phyloP scores from a whole-genome alignment of 1,140 invertebrate species.

The Polyergus mexicanus region DNA sequence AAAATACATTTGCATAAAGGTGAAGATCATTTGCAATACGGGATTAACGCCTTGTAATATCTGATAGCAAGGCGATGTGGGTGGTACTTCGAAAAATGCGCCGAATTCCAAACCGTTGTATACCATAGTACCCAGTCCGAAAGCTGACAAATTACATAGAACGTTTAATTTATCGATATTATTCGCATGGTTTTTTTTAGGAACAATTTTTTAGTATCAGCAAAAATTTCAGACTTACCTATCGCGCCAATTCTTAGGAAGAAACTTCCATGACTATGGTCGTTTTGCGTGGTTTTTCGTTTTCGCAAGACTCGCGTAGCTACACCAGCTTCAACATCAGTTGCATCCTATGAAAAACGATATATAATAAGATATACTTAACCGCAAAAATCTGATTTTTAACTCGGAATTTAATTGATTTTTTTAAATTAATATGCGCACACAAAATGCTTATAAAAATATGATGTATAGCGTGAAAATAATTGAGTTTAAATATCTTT shows the following conservation, averaged over 20 bases:
- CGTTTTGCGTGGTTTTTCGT: slow-evolving; percentile 96
- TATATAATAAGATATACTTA: neutral
- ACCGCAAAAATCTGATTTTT: neutral
- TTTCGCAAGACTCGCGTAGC: slow-evolving; percentile 90
- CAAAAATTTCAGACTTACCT: slow-evolving; percentile 88
- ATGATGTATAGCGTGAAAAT: neutral
- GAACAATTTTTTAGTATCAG: neutral
- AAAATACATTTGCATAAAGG: slow-evolving; percentile 99
- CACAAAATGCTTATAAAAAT: neutral
- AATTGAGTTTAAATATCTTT: neutral
- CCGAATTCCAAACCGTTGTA: slow-evolving; percentile 98
- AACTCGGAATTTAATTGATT: neutral
- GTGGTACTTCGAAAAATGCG: slow-evolving; percentile 97
- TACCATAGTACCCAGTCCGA: slow-evolving; percentile 98
- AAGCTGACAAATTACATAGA: slow-evolving; percentile 88
- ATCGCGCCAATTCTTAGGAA: slow-evolving; percentile 98
- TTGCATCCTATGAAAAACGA: slow-evolving; percentile 83
- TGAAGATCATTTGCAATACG: slow-evolving; percentile 97
- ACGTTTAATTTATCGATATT: slow-evolving; percentile 13
- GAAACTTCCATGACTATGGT: slow-evolving; percentile 97
- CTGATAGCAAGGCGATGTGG: slow-evolving; percentile 95
- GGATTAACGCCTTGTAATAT: slow-evolving; percentile 96
- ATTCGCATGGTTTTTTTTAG: neutral
- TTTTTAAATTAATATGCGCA: neutral
- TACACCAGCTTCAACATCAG: slow-evolving; percentile 91